These are phyloP conservation scores for Hemicentrotus pulcherrimus DNA, from an alignment of 35 echinoderm and acorn worm species.

Conservation along the genomic window DNA sequence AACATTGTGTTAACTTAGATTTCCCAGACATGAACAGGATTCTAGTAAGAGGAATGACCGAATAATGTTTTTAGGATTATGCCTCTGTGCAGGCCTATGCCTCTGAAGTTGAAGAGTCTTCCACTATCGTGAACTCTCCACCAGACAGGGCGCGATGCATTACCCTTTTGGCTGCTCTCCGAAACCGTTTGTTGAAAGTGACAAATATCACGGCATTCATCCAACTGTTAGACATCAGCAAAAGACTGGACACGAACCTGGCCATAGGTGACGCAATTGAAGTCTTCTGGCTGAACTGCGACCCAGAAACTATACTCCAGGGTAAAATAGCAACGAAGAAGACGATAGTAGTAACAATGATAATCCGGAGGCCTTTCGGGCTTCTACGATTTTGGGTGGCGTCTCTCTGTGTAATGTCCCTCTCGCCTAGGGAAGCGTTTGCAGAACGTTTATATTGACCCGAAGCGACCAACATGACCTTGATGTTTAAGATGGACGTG, in stretches of 20 bases:
- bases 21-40: too few relatives aligned
- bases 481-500: conserved; percentile 23
- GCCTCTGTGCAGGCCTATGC: neutral
- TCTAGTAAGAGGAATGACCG: too few relatives aligned
- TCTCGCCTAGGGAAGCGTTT: neutral
- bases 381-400: neutral
- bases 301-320: conserved; percentile 22
- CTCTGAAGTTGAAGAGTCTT: neutral
- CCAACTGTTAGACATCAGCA: conserved; percentile 32
- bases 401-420: neutral
- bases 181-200: conserved; percentile 8
- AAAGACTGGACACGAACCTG: neutral
- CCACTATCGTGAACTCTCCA: neutral
- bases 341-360: neutral
- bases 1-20: too few relatives aligned
- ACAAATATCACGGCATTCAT: conserved; percentile 29
- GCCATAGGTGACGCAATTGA: conserved; percentile 19
- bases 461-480: conserved; percentile 1
- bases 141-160: neutral
- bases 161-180: neutral
- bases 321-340: conserved; percentile 29
- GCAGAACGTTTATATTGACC: conserved; percentile 11
- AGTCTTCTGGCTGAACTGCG: neutral
- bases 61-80: neutral
- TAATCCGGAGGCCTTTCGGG: neutral